These are phyloP conservation scores for Sitobion miscanthi DNA, from an alignment of 1,140 invertebrate species.

Conservation along the genomic window DNA sequence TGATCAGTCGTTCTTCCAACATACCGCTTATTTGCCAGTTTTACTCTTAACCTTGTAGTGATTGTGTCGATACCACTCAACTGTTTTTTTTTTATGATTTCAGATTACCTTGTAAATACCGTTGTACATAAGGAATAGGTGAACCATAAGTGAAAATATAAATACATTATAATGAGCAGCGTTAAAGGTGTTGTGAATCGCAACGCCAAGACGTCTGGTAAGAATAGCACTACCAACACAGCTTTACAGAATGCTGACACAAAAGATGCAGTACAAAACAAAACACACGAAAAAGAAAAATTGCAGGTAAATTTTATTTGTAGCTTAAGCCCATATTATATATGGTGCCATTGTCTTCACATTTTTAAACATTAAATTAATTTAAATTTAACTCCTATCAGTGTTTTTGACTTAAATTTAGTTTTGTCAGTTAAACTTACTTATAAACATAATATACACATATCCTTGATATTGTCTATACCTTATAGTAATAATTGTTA, in stretches of 20 bases:
- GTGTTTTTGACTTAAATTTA: neutral
- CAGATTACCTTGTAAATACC: slow-evolving; percentile 50
- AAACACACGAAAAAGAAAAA: slow-evolving; percentile 42
- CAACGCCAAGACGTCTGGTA: slow-evolving; percentile 45
- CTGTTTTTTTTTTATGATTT: slow-evolving; percentile 18
- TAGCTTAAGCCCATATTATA: neutral
- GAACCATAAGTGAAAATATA: neutral
- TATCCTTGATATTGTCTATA: neutral
- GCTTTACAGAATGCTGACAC: neutral
- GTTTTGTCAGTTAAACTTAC: neutral
- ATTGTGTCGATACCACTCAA: neutral
- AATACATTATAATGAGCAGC: slow-evolving; percentile 48
- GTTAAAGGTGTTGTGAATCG: slow-evolving; percentile 48
- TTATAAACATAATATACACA: neutral
- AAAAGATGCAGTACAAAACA: slow-evolving; percentile 27
- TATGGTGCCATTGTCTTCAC: neutral
- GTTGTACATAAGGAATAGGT: slow-evolving; percentile 50
- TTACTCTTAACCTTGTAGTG: neutral
- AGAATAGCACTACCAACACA: slow-evolving; percentile 30
- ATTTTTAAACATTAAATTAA: neutral
- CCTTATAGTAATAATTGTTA: neutral
- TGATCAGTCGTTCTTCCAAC: neutral
- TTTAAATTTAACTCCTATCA: neutral
- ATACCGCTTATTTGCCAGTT: neutral
- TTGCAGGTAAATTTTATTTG: slow-evolving; percentile 20